Conservation (phyloP, 2,888 invertebrate genomes). For the Thereva nobilitata region DNA sequence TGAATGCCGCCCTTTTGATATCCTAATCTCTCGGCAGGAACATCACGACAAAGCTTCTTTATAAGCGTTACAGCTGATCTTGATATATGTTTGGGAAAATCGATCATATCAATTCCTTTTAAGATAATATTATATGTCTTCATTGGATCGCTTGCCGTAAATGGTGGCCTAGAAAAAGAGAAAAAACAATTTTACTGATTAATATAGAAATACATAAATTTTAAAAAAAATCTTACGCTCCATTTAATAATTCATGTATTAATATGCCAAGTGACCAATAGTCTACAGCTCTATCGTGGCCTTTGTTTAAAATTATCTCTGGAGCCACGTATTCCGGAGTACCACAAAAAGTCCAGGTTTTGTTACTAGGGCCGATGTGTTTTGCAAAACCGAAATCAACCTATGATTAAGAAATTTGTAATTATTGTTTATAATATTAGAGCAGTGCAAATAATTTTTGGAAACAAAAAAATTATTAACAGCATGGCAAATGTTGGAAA, state of each 20-base stretch:
- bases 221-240: slow-evolving; percentile 65
- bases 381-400: slow-evolving; percentile 96
- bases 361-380: slow-evolving; percentile 74
- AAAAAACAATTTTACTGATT: neutral
- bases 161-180: slow-evolving; percentile 67
- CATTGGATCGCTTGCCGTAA: slow-evolving; percentile 90
- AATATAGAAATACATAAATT: neutral
- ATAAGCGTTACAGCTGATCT: slow-evolving; percentile 81
- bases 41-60: slow-evolving; percentile 81
- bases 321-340: slow-evolving; percentile 91
- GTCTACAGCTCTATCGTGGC: slow-evolving; percentile 81
- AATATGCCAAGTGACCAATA: slow-evolving; percentile 93
- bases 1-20: slow-evolving; percentile 85
- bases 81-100: slow-evolving; percentile 79
- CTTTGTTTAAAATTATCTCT: slow-evolving; percentile 85
- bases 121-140: slow-evolving; percentile 92
- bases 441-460: too few relatives aligned
- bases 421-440: too few relatives aligned
- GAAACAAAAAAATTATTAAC: too few relatives aligned
- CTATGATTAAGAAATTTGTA: slow-evolving; percentile 57
- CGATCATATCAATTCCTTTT: slow-evolving; percentile 86
- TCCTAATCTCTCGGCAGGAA: slow-evolving; percentile 86
- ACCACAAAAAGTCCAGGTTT: slow-evolving; percentile 97
- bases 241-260: slow-evolving; percentile 83
- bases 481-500: too few relatives aligned